These are phyloP conservation scores for Xylocampa areola DNA, from an alignment of 2,888 invertebrate genomes.

Conservation along the genomic window DNA sequence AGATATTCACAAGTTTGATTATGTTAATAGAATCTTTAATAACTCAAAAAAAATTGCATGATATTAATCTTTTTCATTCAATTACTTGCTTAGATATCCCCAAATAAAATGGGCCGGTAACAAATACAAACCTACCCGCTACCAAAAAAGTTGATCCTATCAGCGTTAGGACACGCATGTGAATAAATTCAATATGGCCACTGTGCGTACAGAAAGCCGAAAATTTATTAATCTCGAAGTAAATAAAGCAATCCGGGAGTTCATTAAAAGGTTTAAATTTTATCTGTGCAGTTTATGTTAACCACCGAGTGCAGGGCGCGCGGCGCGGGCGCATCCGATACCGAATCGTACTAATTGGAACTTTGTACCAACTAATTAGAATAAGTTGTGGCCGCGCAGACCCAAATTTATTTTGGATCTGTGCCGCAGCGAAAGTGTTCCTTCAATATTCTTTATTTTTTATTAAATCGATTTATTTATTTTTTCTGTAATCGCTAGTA, in stretches of 20 bases:
- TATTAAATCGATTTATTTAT: constrained; percentile 50
- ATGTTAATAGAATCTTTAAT: too few relatives aligned
- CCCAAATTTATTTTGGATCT: constrained; percentile 70
- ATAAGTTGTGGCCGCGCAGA: constrained; percentile 70
- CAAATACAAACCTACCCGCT: constrained; percentile 20
- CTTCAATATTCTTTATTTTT: constrained; percentile 56
- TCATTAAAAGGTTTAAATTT: constrained; percentile 85
- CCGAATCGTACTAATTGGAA: constrained; percentile 82
- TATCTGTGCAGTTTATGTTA: constrained; percentile 84
- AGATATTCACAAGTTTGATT: too few relatives aligned
- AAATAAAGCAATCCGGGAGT: constrained; percentile 80
- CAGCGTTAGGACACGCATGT: constrained; percentile 59
- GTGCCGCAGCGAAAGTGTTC: constrained; percentile 66
- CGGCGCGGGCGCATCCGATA: constrained; percentile 71
- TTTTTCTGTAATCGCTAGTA: constrained; percentile 33
- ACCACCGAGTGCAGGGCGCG: constrained; percentile 70
- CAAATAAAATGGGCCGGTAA: not conserved
- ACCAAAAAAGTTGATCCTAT: constrained; percentile 59
- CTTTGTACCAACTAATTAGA: constrained; percentile 83
- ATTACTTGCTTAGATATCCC: not conserved
- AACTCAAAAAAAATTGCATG: too few relatives aligned
- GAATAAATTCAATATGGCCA: constrained; percentile 59
- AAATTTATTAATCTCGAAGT: constrained; percentile 76
- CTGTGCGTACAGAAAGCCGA: constrained; percentile 68
- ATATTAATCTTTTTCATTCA: too few relatives aligned